phyloP scores from a whole-genome alignment of 2,888 invertebrate species.

The Cryptus armator region DNA sequence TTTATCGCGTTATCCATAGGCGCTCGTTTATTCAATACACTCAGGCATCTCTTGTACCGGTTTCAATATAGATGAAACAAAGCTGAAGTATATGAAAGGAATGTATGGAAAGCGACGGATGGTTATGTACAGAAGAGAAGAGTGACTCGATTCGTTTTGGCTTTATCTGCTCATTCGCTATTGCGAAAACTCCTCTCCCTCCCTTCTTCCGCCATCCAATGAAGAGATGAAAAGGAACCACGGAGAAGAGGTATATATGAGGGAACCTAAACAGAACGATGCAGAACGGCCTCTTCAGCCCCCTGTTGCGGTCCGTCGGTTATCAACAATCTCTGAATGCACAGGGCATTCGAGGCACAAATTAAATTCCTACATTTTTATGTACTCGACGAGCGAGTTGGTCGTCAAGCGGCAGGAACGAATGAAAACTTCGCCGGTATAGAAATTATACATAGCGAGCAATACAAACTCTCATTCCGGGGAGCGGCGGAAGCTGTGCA shows the following conservation, averaged over 20 bases:
- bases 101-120: conserved; percentile 1
- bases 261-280: conserved; percentile 36
- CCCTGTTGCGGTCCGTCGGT: conserved; percentile 2
- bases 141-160: conserved; percentile 28
- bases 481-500: conserved; percentile 40
- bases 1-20: conserved; percentile 65
- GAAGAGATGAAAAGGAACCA: conserved; percentile 21
- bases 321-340: conserved; percentile 37
- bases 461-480: conserved; percentile 37
- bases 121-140: conserved; percentile 6
- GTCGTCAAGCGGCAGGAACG: conserved; percentile 22
- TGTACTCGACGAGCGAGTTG: conserved; percentile 29
- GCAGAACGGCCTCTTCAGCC: conserved; percentile 24
- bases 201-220: background rate
- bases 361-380: conserved; percentile 42
- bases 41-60: conserved; percentile 23
- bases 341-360: conserved; percentile 24
- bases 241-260: background rate
- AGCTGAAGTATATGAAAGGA: conserved; percentile 15
- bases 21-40: conserved; percentile 43
- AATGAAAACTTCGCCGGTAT: conserved; percentile 32
- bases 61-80: background rate
- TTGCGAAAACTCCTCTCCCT: conserved; percentile 11
- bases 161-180: conserved; percentile 34
- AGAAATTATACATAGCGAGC: conserved; percentile 54